phyloP scores from a whole-genome alignment of 1,140 invertebrate genomes.

The Ips nitidus region DNA sequence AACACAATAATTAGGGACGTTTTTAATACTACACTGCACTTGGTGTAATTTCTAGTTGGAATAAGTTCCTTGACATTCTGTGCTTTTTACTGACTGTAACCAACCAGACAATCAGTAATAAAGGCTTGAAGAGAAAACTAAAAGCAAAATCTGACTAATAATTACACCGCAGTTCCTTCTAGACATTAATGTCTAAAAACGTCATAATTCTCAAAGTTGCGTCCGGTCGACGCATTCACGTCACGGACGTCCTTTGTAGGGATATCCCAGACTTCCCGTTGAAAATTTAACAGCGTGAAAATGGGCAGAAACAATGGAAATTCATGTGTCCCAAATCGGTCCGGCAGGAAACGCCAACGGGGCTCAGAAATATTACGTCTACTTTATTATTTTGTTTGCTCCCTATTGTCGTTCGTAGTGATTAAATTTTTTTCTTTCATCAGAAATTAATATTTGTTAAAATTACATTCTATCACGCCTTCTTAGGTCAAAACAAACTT shows the following conservation, averaged over 20 bases:
- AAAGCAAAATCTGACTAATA: no score
- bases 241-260: slow-evolving; percentile 23
- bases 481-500: neutral
- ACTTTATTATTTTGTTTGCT: slow-evolving; percentile 13
- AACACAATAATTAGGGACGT: neutral
- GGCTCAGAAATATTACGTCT: slow-evolving; percentile 24
- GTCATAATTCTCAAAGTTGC: slow-evolving; percentile 22
- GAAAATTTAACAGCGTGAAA: slow-evolving; percentile 33
- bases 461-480: neutral
- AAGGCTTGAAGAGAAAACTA: no score
- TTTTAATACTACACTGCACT: no score
- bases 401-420: slow-evolving; percentile 11
- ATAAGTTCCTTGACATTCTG: no score
- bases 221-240: slow-evolving; percentile 22
- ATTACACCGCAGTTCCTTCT: neutral
- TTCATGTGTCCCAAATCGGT: slow-evolving; percentile 28
- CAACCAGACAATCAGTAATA: no score
- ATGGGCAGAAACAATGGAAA: slow-evolving; percentile 30
- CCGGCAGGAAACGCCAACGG: slow-evolving; percentile 21
- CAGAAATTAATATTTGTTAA: neutral
- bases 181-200: slow-evolving; percentile 11
- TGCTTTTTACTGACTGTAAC: no score
- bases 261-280: slow-evolving; percentile 23
- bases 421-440: slow-evolving; percentile 9
- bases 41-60: no score